These are phyloP conservation scores for Lasioglossum lativentre DNA, from an alignment of 2,888 invertebrate species.

Conservation along the genomic window DNA sequence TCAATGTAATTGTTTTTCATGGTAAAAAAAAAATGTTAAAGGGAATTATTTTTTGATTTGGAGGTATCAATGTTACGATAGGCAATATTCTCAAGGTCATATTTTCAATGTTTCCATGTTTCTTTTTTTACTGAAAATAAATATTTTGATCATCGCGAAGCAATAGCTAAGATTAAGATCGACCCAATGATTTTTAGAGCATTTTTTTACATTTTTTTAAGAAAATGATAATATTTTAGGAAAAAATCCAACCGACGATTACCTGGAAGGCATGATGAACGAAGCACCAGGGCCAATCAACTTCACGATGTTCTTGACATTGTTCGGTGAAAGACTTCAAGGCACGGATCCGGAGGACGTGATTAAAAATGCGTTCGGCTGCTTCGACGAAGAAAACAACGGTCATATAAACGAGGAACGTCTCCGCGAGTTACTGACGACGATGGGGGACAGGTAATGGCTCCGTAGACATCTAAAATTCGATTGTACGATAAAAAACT, in stretches of 20 bases:
- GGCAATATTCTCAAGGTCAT: background rate
- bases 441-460: slow-evolving; percentile 97
- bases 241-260: slow-evolving; percentile 98
- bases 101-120: background rate
- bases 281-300: slow-evolving; percentile 99
- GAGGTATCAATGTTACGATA: too few relatives aligned
- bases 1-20: too few relatives aligned
- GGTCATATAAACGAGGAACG: slow-evolving; percentile 97
- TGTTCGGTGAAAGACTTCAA: slow-evolving; percentile 99
- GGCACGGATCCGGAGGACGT: slow-evolving; percentile 99
- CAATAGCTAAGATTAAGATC: too few relatives aligned
- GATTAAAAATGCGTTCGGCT: slow-evolving; percentile 99
- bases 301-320: slow-evolving; percentile 99
- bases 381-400: slow-evolving; percentile 98
- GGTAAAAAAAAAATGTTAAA: too few relatives aligned
- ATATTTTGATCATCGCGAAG: background rate
- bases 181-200: too few relatives aligned
- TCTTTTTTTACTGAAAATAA: background rate
- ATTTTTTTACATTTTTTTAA: too few relatives aligned
- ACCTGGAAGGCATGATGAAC: slow-evolving; percentile 99
- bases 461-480: background rate
- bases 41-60: too few relatives aligned
- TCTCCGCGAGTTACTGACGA: slow-evolving; percentile 96
- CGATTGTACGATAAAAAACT: background rate
- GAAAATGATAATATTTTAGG: slow-evolving; percentile 86